Evolutionary conservation across 2,797 vertebrate species (phyloP).

Genomic region (Tapera naevia): DNA sequence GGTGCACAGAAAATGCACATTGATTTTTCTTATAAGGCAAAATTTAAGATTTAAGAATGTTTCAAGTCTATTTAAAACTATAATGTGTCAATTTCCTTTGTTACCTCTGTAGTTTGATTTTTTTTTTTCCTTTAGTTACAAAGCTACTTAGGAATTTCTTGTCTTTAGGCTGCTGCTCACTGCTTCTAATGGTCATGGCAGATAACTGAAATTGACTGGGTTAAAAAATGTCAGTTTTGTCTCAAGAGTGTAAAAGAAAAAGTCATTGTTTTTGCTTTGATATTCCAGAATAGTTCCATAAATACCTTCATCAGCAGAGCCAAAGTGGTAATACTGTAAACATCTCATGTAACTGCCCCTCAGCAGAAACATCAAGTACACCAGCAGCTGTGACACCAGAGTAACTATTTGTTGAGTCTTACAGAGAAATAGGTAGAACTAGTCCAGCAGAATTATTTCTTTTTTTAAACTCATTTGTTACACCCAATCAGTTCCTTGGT

Average conservation of each 20-base stretch:
- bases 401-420: background rate
- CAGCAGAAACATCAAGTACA: background rate
- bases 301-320: background rate
- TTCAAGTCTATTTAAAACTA: background rate
- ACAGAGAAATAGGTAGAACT: background rate
- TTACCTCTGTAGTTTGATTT: background rate
- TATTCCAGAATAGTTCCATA: background rate
- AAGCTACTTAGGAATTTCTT: background rate
- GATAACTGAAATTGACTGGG: background rate
- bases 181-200: background rate
- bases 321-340: background rate
- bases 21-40: background rate
- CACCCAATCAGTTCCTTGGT: background rate
- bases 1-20: background rate
- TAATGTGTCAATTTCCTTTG: background rate
- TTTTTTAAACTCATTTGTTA: background rate
- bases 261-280: background rate
- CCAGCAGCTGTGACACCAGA: background rate
- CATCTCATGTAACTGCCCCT: background rate
- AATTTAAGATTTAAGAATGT: background rate
- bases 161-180: background rate
- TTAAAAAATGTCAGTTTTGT: background rate
- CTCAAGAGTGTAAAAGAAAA: background rate
- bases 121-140: background rate
- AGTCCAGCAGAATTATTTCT: background rate